These are phyloP conservation scores for Eupithecia tripunctaria DNA, from an alignment of 2,888 invertebrate species.

Conservation along the genomic window DNA sequence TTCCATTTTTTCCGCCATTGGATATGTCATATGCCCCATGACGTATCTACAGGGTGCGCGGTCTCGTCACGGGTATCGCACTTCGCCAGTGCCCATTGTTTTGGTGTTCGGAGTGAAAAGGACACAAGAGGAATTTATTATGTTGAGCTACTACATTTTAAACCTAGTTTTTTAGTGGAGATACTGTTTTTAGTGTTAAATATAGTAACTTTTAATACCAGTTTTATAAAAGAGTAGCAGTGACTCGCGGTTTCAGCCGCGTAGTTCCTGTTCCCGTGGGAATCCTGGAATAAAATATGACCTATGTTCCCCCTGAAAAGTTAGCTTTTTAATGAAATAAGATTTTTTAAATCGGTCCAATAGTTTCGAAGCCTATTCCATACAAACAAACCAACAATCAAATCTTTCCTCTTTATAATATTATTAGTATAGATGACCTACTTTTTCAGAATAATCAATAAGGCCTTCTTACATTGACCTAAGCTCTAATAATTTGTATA, in stretches of 20 bases:
- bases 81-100: slow-evolving; percentile 56
- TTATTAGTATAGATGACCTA: too few species aligned
- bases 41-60: slow-evolving; percentile 64
- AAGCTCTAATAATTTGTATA: not conserved
- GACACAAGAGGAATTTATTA: slow-evolving; percentile 7
- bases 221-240: not conserved
- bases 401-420: too few species aligned
- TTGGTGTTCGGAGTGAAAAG: slow-evolving; percentile 26
- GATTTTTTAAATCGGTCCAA: too few species aligned
- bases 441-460: not conserved
- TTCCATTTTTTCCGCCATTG: slow-evolving; percentile 76
- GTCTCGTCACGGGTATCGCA: slow-evolving; percentile 72
- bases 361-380: too few species aligned
- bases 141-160: not conserved
- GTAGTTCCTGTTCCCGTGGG: too few species aligned
- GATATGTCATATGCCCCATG: slow-evolving; percentile 55
- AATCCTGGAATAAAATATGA: too few species aligned
- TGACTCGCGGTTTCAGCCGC: too few species aligned
- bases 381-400: too few species aligned
- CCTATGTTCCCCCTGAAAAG: too few species aligned
- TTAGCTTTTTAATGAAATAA: too few species aligned
- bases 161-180: not conserved
- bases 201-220: not conserved
- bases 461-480: not conserved
- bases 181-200: not conserved